phyloP scores from a whole-genome alignment of 2,797 vertebrate genomes.

The Sebastes ruberrimus region DNA sequence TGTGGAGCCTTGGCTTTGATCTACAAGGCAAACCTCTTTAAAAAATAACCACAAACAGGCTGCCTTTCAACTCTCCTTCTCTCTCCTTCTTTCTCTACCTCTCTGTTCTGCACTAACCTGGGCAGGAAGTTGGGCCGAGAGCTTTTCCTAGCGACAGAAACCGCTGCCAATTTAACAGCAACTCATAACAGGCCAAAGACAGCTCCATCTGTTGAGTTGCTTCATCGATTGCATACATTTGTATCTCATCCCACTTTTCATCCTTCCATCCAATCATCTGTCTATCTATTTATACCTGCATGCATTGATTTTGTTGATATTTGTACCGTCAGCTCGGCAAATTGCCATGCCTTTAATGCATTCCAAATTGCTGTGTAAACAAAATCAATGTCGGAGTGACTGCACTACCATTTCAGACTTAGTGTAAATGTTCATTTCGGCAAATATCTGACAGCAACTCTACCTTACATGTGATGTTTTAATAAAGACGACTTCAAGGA shows the following conservation, averaged over 20 bases:
- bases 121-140: not conserved
- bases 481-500: constrained; percentile 5
- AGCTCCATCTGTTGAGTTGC: constrained; percentile 6
- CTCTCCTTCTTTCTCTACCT: not conserved
- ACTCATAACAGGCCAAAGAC: not conserved
- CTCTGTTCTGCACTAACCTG: constrained; percentile 15
- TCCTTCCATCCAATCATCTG: constrained; percentile 8
- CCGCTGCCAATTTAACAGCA: not conserved
- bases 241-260: constrained; percentile 1
- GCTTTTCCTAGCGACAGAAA: not conserved
- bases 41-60: constrained; percentile 43
- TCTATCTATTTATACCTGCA: constrained; percentile 1
- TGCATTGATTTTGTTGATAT: constrained; percentile 11
- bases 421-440: too few relatives aligned
- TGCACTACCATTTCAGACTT: not conserved
- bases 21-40: constrained; percentile 33
- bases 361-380: not conserved
- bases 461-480: not conserved
- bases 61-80: constrained; percentile 20
- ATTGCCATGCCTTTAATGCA: constrained; percentile 2
- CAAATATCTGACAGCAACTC: too few relatives aligned
- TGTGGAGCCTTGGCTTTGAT: constrained; percentile 43
- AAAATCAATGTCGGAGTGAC: not conserved
- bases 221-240: constrained; percentile 22
- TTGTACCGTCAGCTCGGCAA: not conserved